Evolutionary conservation across 2,113 vertebrate species (phyloP), one percentile per base, ranked within the genome.

Genomic region (Grus americana): DNA sequence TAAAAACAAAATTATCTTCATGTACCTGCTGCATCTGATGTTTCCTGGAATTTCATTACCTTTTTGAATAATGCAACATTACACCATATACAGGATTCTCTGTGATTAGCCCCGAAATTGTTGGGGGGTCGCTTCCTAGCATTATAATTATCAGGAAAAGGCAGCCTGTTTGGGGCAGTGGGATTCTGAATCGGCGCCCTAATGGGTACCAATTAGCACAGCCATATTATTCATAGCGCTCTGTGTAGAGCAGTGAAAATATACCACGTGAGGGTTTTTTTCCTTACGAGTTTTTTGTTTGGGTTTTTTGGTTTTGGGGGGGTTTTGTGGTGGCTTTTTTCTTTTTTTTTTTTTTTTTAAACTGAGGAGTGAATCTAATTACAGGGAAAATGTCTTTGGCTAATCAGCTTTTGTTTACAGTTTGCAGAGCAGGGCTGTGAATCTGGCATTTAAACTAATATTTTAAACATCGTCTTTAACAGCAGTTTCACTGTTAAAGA

Each of bases 1-100:
- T 98, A 98, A 98, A 98, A 98, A 98, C 98, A 98, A 98, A 98
- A 98, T 98, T 98, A 98, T 98, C 97, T 98, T 95, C 90, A 4
- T 96, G 97, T 98, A 98, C 98, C 97, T 98, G 82, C 95, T 97
- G 95, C 97, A 98, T 98, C 97, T 98, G 97, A 98, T 98, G 96
- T 97, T 98, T 98, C 86, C 90, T 97, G 88, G 96, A 98, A 98
- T 98, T 98, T 98, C 98, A 98, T 98, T 98, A 98, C 92, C 75
- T 89, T 96, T 97, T 95, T 97, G 97, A 98, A 98, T 98, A 98
- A 98, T 97, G 90, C 81, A 88, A 29, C 7, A n/a, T 90, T 94
- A 54, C 82, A 9, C 38, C 79, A 19, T 61, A 61, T 78, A 67
- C 72, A 86, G 92, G 92, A 63, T 83, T 83, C 74, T 91, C 89